Evolutionary conservation across 2,797 vertebrate species (phyloP).

Genomic region (Hapalemur alaotrensis): DNA sequence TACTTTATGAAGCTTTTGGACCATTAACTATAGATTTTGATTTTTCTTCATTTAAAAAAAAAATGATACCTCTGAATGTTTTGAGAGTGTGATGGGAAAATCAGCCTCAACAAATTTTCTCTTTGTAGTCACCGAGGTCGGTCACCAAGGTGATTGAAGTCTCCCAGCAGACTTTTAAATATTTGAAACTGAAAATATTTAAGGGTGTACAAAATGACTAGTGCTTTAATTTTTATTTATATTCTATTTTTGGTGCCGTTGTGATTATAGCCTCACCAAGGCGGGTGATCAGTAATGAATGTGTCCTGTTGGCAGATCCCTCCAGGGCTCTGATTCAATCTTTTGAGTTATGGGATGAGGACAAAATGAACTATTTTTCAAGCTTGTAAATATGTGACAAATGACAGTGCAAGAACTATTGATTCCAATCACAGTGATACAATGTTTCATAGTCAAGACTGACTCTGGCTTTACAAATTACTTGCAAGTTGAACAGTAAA

Average conservation of each 20-base stretch:
- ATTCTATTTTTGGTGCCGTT: constrained; percentile 41
- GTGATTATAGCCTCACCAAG: constrained; percentile 68
- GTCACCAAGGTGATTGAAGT: neutral
- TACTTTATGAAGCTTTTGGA: constrained; percentile 67
- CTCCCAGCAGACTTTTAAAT: constrained; percentile 46
- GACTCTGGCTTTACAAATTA: constrained; percentile 86
- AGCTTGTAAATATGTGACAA: constrained; percentile 99
- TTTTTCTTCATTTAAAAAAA: constrained; percentile 66
- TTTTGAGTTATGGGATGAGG: constrained; percentile 96
- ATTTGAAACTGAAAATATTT: constrained; percentile 30
- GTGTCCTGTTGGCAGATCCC: constrained; percentile 81
- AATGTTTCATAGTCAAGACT: constrained; percentile 94
- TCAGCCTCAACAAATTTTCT: neutral
- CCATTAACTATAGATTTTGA: constrained; percentile 70
- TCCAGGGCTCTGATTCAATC: constrained; percentile 89
- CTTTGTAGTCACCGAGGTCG: neutral
- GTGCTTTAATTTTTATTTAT: constrained; percentile 65
- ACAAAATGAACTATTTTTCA: constrained; percentile 98
- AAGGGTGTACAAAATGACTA: neutral
- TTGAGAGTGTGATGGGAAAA: constrained; percentile 43
- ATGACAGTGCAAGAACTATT: constrained; percentile 97
- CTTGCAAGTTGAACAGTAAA: constrained; percentile 84
- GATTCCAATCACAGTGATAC: constrained; percentile 97
- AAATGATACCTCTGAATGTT: constrained; percentile 54
- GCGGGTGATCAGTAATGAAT: constrained; percentile 85